phyloP scores from a whole-genome alignment of 2,797 vertebrate genomes.

The Chiloscyllium punctatum region DNA sequence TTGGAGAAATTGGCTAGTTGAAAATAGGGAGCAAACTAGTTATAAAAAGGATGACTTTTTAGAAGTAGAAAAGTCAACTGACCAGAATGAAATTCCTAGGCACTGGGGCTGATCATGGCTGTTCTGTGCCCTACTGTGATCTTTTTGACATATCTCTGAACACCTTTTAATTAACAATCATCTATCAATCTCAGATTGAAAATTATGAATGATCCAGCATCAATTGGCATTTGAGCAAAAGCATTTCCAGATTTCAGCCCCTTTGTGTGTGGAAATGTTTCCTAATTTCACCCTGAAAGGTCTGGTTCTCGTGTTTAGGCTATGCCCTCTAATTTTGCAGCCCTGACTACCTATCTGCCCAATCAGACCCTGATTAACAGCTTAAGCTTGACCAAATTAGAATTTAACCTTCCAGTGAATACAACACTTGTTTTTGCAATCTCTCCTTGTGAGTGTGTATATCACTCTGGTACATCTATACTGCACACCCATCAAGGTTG shows the following conservation, averaged over 20 bases:
- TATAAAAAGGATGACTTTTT: background rate
- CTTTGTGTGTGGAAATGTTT: background rate
- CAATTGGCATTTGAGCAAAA: background rate
- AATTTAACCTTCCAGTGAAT: no score
- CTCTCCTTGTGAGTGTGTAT: no score
- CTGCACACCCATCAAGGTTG: background rate
- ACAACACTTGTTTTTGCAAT: no score
- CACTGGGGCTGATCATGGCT: background rate
- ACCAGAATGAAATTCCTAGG: background rate
- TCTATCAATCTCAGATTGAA: background rate
- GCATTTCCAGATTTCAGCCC: background rate
- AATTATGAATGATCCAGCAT: background rate
- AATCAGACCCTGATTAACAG: background rate
- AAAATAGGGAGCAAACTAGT: background rate
- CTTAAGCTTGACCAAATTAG: no score
- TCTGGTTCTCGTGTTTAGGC: background rate
- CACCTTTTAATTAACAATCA: background rate
- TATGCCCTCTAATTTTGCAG: background rate
- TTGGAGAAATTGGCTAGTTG: background rate
- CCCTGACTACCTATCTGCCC: background rate
- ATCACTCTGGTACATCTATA: no score
- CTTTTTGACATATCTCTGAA: background rate
- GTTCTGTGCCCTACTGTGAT: background rate
- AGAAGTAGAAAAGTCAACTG: background rate
- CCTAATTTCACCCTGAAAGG: background rate